Conservation (phyloP, 2,113 vertebrate species). For the Chinchilla lanigera region DNA sequence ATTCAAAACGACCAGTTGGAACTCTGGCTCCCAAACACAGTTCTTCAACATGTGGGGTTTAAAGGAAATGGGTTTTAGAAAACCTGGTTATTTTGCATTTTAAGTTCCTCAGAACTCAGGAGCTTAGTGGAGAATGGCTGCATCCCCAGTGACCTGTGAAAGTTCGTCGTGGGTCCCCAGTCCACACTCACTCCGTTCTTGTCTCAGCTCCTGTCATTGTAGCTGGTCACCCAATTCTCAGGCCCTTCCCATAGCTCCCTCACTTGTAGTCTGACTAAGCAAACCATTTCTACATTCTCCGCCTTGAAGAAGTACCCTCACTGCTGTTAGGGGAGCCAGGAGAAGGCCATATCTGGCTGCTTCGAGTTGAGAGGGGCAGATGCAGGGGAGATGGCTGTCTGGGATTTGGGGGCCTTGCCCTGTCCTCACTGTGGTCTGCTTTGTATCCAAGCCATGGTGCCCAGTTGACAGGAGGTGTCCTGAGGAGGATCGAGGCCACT, state of each 20-base stretch:
- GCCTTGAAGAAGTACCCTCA: background rate
- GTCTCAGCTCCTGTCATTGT: background rate
- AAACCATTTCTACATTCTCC: background rate
- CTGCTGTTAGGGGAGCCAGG: background rate
- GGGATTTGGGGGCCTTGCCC: background rate
- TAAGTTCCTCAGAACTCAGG: background rate
- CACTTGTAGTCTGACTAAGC: background rate
- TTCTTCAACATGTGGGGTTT: background rate
- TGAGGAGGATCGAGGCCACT: background rate
- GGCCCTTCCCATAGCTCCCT: background rate
- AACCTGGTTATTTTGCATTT: background rate
- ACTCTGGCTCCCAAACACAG: background rate
- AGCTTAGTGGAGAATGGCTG: background rate
- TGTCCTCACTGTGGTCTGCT: background rate
- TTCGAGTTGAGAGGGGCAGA: background rate
- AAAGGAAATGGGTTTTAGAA: background rate
- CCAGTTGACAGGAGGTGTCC: too few relatives aligned
- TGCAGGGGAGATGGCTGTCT: too few relatives aligned
- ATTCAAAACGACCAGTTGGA: background rate
- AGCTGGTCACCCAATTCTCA: background rate
- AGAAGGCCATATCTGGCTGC: background rate
- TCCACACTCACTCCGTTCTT: background rate
- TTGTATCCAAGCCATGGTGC: too few relatives aligned
- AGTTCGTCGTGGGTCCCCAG: background rate
- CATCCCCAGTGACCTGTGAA: background rate